phyloP scores from a whole-genome alignment of 2,888 invertebrate species.

The Tridacna gigas region DNA sequence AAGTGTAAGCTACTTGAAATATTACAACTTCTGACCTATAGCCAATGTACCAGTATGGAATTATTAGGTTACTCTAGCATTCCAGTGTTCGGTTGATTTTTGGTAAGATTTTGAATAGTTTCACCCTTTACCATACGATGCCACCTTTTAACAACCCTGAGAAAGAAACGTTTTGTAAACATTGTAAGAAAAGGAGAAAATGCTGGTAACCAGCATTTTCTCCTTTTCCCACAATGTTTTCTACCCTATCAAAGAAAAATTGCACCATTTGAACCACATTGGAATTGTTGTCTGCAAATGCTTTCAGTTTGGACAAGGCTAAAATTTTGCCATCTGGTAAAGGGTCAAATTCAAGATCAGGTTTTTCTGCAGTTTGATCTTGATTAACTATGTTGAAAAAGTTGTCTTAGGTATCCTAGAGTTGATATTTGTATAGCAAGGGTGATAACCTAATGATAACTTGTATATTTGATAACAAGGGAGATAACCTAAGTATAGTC shows the following conservation, averaged over 20 bases:
- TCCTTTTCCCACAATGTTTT: conserved; percentile 15
- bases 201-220: conserved; percentile 16
- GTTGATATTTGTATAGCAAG: too few relatives aligned
- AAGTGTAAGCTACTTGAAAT: too few relatives aligned
- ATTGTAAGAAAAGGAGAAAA: conserved; percentile 11
- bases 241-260: not conserved
- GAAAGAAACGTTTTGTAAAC: not conserved
- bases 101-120: too few relatives aligned
- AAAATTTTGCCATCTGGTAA: conserved; percentile 11
- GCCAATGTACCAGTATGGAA: not conserved
- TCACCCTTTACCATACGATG: not conserved
- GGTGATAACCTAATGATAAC: too few relatives aligned
- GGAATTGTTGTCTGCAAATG: not conserved
- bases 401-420: too few relatives aligned
- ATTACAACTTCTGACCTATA: too few relatives aligned
- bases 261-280: not conserved
- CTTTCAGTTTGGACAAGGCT: conserved; percentile 5
- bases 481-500: too few relatives aligned
- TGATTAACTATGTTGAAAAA: not conserved
- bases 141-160: not conserved
- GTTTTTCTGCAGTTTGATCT: not conserved
- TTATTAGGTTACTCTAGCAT: not conserved
- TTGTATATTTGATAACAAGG: too few relatives aligned
- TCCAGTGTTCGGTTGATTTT: too few relatives aligned
- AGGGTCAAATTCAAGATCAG: not conserved